These are phyloP conservation scores for Scaptomyza hsui DNA, from an alignment of 1,140 invertebrate species.

Conservation along the genomic window DNA sequence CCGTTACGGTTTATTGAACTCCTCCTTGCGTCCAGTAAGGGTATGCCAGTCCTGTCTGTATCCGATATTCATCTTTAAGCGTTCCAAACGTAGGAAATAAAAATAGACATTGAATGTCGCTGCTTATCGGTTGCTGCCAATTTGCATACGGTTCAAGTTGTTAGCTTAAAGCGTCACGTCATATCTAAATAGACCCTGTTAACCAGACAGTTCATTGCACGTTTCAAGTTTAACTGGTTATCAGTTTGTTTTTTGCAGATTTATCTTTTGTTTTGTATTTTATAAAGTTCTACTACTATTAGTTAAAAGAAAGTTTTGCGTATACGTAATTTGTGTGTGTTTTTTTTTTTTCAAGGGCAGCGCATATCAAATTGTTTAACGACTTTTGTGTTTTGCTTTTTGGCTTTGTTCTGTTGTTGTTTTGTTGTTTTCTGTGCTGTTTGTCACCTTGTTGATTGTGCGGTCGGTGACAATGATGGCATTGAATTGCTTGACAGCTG, in stretches of 20 bases:
- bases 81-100: not conserved
- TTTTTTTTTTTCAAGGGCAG: slow-evolving; percentile 66
- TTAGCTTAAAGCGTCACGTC: slow-evolving; percentile 49
- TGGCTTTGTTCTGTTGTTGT: slow-evolving; percentile 24
- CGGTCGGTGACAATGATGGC: slow-evolving; percentile 51
- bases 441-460: slow-evolving; percentile 64
- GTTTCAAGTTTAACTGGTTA: not conserved
- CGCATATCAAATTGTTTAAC: slow-evolving; percentile 76
- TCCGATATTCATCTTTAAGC: not conserved
- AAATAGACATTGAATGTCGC: slow-evolving; percentile 30
- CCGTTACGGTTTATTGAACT: slow-evolving; percentile 28
- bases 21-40: slow-evolving; percentile 27
- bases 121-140: slow-evolving; percentile 51
- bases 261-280: not conserved
- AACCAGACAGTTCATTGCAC: slow-evolving; percentile 25
- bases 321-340: slow-evolving; percentile 17
- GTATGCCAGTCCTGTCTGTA: not conserved
- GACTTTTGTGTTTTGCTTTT: slow-evolving; percentile 53
- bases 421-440: slow-evolving; percentile 42
- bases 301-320: not conserved
- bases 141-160: slow-evolving; percentile 67
- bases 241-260: not conserved
- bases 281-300: not conserved
- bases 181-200: slow-evolving; percentile 50
- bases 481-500: slow-evolving; percentile 45